phyloP scores from a whole-genome alignment of 1,140 invertebrate species.

The Drosophila insularis region DNA sequence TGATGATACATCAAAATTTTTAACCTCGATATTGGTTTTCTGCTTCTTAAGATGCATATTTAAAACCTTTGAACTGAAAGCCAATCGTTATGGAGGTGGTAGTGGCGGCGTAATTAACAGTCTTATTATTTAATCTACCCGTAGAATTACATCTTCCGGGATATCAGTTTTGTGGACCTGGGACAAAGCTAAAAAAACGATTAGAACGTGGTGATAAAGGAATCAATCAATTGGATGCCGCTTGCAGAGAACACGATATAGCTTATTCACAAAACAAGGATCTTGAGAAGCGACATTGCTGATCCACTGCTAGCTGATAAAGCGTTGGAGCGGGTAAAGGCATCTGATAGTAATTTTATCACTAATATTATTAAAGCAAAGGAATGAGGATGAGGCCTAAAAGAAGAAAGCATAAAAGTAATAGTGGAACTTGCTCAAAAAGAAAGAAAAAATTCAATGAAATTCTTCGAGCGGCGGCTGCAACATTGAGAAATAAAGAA shows the following conservation, averaged over 20 bases:
- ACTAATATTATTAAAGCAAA: too few species aligned
- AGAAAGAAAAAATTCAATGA: neutral
- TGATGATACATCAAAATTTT: neutral
- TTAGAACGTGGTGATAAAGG: conserved; percentile 59
- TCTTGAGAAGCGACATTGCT: conserved; percentile 69
- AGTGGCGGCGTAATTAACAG: conserved; percentile 63
- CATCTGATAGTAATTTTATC: conserved; percentile 21
- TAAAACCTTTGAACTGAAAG: neutral
- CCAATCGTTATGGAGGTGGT: neutral
- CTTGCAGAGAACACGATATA: conserved; percentile 73
- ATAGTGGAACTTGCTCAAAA: too few species aligned
- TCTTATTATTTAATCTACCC: conserved; percentile 81
- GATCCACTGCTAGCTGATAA: conserved; percentile 74
- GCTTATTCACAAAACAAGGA: conserved; percentile 77
- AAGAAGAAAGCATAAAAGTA: too few species aligned
- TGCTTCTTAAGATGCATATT: conserved; percentile 1
- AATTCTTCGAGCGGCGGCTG: neutral
- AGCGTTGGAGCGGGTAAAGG: conserved; percentile 76
- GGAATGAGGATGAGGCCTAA: too few species aligned
- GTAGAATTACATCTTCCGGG: conserved; percentile 83
- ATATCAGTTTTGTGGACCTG: conserved; percentile 83
- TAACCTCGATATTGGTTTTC: neutral
- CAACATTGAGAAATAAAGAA: neutral
- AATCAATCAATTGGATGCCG: conserved; percentile 70
- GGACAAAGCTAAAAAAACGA: conserved; percentile 81